Percentiles rank a stretch among this genome's conserved stretches.
These are phyloP conservation scores for Clarias pachynema DNA, from an alignment of 2,797 vertebrate species.

Conservation along the genomic window DNA sequence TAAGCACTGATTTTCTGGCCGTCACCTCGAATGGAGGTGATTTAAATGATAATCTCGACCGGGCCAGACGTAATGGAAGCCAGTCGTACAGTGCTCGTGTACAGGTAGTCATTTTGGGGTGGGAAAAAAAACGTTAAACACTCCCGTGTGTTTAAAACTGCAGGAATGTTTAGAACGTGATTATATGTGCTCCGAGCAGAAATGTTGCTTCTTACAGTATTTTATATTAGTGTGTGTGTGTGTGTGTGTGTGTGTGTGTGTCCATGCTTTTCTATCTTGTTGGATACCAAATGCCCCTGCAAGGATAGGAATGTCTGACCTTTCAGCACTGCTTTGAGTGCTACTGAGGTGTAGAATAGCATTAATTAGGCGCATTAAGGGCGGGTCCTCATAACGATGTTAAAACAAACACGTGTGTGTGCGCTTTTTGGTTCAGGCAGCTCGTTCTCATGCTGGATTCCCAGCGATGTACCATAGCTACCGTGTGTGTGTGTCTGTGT, in stretches of 20 bases:
- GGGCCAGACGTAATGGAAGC: background rate
- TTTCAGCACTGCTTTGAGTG: background rate
- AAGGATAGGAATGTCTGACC: background rate
- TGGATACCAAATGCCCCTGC: background rate
- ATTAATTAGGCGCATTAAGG: background rate
- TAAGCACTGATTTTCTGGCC: background rate
- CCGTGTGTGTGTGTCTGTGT: conserved; percentile 33
- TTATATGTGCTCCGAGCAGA: background rate
- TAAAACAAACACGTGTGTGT: conserved; percentile 11
- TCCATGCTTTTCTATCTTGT: background rate
- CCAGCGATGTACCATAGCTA: conserved; percentile 13
- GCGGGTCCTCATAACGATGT: background rate
- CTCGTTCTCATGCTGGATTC: conserved; percentile 3
- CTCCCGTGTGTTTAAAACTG: background rate
- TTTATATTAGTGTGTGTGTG: background rate
- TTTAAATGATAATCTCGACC: background rate
- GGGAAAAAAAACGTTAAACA: background rate
- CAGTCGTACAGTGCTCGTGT: background rate
- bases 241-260: background rate
- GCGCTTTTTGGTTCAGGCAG: background rate
- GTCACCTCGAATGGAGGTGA: background rate
- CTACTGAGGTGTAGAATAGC: background rate
- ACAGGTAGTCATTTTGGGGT: background rate
- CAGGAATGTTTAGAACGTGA: background rate
- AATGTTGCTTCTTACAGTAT: background rate